Conservation (phyloP, 2,797 vertebrate genomes). For the Hippopotamyrus pictus region DNA sequence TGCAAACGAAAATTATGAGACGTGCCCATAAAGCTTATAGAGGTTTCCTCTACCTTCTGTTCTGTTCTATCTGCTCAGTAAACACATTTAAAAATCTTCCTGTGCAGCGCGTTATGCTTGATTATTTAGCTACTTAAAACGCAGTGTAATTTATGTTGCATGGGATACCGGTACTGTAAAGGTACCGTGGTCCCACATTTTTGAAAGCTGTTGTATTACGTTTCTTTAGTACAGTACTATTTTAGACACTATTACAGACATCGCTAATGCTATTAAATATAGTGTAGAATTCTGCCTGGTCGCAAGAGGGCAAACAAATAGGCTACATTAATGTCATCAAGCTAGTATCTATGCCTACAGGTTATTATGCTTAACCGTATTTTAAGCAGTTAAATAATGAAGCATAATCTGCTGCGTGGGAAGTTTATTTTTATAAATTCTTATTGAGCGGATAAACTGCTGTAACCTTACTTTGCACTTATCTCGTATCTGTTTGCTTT, state of each 20-base stretch:
- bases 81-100: neutral
- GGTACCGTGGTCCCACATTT: neutral
- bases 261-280: neutral
- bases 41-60: neutral
- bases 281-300: neutral
- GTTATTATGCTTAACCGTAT: too few relatives aligned
- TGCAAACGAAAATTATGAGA: neutral
- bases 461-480: neutral
- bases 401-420: too few relatives aligned
- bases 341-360: too few relatives aligned
- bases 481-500: neutral
- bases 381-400: too few relatives aligned
- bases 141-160: neutral
- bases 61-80: neutral
- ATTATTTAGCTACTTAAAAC: neutral
- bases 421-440: too few relatives aligned
- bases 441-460: too few relatives aligned
- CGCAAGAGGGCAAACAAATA: neutral
- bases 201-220: neutral
- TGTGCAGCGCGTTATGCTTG: neutral
- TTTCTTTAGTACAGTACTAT: neutral
- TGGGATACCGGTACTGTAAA: neutral
- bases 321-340: too few relatives aligned
- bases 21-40: neutral
- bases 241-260: neutral